phyloP scores from a whole-genome alignment of 2,797 vertebrate species.

The Arnoldichthys spilopterus region DNA sequence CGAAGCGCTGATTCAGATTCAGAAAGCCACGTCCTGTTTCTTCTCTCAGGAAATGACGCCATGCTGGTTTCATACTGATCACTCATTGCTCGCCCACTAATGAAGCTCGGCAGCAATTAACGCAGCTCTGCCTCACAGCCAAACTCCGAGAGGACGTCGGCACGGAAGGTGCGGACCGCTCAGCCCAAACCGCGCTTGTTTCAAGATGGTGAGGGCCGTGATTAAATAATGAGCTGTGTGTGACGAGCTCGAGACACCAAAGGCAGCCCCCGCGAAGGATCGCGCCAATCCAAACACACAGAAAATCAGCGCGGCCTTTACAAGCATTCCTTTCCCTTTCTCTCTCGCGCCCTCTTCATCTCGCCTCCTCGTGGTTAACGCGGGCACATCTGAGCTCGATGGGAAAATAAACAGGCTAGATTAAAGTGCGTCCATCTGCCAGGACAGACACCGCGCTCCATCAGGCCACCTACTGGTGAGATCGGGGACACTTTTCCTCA shows the following conservation, averaged over 20 bases:
- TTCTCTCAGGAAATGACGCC: background rate
- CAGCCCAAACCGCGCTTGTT: background rate
- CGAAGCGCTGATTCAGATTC: no score
- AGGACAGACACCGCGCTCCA: background rate
- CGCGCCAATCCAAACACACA: slow-evolving; percentile 63
- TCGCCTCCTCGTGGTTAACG: slow-evolving; percentile 43
- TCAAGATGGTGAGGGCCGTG: slow-evolving; percentile 5
- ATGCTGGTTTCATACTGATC: slow-evolving; percentile 10
- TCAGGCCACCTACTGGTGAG: slow-evolving; percentile 13
- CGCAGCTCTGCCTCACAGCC: background rate
- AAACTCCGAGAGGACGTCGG: background rate
- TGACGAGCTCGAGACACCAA: slow-evolving; percentile 8
- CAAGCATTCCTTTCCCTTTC: slow-evolving; percentile 33
- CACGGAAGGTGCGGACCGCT: background rate
- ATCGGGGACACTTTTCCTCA: background rate
- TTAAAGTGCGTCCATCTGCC: slow-evolving; percentile 39
- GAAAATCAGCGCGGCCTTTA: slow-evolving; percentile 56
- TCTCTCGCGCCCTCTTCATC: slow-evolving; percentile 27
- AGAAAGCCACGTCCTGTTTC: no score
- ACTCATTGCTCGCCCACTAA: background rate
- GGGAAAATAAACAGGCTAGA: slow-evolving; percentile 62
- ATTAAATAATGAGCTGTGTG: slow-evolving; percentile 38
- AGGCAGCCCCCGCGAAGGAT: slow-evolving; percentile 25
- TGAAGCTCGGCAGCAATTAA: slow-evolving; percentile 9
- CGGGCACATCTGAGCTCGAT: slow-evolving; percentile 51